Conservation (phyloP, 2,797 vertebrate genomes). For the Neostethus bicornis region DNA sequence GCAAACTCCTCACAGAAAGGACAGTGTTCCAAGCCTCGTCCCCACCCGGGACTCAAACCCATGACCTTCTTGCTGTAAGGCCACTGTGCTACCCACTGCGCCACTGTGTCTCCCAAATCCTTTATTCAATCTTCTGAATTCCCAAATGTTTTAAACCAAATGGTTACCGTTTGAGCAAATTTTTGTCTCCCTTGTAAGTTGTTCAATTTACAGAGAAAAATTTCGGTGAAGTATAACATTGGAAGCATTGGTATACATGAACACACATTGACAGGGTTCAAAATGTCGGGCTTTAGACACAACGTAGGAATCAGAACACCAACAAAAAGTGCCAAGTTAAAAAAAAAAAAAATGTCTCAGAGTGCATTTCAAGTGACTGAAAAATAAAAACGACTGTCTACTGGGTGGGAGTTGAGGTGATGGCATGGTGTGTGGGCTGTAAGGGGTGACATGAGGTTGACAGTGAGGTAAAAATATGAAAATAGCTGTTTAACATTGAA, state of each 20-base stretch:
- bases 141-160: conserved; percentile 22
- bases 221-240: conserved; percentile 35
- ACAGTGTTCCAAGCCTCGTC: no score
- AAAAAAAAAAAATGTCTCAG: conserved; percentile 31
- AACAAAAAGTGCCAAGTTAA: conserved; percentile 36
- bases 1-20: no score
- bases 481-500: conserved; percentile 42
- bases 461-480: conserved; percentile 43
- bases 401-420: conserved; percentile 25
- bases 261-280: conserved; percentile 42
- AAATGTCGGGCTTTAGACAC: conserved; percentile 47
- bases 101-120: conserved; percentile 41
- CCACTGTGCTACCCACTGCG: no score
- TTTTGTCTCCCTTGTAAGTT: conserved; percentile 28
- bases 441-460: conserved; percentile 43
- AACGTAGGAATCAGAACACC: conserved; percentile 45
- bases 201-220: conserved; percentile 33
- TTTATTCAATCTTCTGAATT: conserved; percentile 29
- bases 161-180: conserved; percentile 23
- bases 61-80: no score
- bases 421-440: conserved; percentile 25
- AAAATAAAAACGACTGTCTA: conserved; percentile 34
- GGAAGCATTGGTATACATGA: conserved; percentile 24
- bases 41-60: no score
- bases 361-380: conserved; percentile 26